These are phyloP conservation scores for Rhagonycha fulva DNA, from an alignment of 2,888 invertebrate genomes.

Conservation along the genomic window DNA sequence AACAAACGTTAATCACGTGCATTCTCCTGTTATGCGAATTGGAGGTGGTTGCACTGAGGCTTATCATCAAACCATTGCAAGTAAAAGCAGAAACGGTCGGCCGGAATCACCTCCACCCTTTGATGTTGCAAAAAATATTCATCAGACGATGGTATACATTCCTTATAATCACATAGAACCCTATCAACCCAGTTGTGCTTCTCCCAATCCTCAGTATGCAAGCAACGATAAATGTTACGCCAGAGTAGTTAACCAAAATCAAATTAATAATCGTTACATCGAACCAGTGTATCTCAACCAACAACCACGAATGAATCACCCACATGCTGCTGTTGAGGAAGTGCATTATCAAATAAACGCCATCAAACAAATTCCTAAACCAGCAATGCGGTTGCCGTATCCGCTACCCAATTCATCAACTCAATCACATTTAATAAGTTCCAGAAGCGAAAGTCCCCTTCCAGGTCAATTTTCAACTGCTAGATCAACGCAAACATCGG, in stretches of 20 bases:
- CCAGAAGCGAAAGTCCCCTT: conserved; percentile 54
- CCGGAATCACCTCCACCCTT: conserved; percentile 75
- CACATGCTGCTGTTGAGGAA: conserved; percentile 39
- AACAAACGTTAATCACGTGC: conserved; percentile 44
- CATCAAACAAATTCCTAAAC: conserved; percentile 38
- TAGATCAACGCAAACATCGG: conserved; percentile 51
- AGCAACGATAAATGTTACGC: conserved; percentile 44
- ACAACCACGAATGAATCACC: conserved; percentile 39
- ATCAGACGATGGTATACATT: conserved; percentile 71
- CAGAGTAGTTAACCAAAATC: conserved; percentile 50
- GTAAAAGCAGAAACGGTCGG: conserved; percentile 56
- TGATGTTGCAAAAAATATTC: conserved; percentile 61
- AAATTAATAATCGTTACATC: conserved; percentile 52
- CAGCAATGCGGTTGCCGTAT: conserved; percentile 42
- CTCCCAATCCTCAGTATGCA: conserved; percentile 46
- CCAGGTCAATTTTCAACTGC: conserved; percentile 52
- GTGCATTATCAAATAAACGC: conserved; percentile 45
- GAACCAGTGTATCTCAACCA: conserved; percentile 48
- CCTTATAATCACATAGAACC: conserved; percentile 63
- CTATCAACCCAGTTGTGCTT: conserved; percentile 38
- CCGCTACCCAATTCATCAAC: conserved; percentile 34
- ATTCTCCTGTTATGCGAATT: conserved; percentile 47
- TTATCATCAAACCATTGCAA: conserved; percentile 48
- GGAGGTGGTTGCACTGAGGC: conserved; percentile 47
- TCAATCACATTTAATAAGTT: conserved; percentile 44